A percentile compares a stretch with the other conserved stretches of the same genome.
Evolutionary conservation across 2,888 invertebrate species (phyloP).

Genomic region (Agonopterix subpropinquella): DNA sequence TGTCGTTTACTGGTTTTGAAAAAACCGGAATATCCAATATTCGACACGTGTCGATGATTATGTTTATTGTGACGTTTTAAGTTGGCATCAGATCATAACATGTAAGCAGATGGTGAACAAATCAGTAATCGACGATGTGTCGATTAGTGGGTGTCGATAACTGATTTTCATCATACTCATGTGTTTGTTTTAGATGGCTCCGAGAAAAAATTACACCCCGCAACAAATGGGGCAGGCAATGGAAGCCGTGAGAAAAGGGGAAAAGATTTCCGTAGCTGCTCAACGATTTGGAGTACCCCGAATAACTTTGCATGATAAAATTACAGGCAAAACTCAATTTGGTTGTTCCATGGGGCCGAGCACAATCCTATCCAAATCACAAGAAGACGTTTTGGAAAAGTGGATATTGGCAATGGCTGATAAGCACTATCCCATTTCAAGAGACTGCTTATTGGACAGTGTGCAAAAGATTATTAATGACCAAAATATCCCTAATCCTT

Average conservation of each 20-base stretch:
- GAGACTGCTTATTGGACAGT: constrained; percentile 1
- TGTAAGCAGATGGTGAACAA: too few relatives aligned
- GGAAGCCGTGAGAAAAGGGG: constrained; percentile 10
- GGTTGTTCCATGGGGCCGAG: constrained; percentile 8
- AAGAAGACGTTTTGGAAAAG: constrained; percentile 6
- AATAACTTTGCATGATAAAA: constrained; percentile 8
- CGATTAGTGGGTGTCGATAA: too few relatives aligned
- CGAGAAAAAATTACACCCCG: constrained; percentile 10
- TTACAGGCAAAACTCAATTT: constrained; percentile 9
- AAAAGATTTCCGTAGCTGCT: constrained; percentile 12
- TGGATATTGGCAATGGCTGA: constrained; percentile 2
- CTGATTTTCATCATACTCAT: not conserved
- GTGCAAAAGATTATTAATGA: not conserved
- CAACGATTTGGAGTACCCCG: constrained; percentile 1
- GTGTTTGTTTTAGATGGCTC: constrained; percentile 4
- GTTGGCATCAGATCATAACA: too few relatives aligned
- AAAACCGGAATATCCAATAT: too few relatives aligned
- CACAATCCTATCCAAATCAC: constrained; percentile 2
- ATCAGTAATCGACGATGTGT: too few relatives aligned
- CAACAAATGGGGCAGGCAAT: constrained; percentile 9
- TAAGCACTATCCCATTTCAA: constrained; percentile 1
- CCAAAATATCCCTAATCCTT: not conserved
- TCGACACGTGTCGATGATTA: too few relatives aligned
- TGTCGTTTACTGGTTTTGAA: too few relatives aligned
- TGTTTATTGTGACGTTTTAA: too few relatives aligned